Evolutionary conservation across 1,140 invertebrate species (phyloP).

Genomic region (Aphaenogaster rudis): DNA sequence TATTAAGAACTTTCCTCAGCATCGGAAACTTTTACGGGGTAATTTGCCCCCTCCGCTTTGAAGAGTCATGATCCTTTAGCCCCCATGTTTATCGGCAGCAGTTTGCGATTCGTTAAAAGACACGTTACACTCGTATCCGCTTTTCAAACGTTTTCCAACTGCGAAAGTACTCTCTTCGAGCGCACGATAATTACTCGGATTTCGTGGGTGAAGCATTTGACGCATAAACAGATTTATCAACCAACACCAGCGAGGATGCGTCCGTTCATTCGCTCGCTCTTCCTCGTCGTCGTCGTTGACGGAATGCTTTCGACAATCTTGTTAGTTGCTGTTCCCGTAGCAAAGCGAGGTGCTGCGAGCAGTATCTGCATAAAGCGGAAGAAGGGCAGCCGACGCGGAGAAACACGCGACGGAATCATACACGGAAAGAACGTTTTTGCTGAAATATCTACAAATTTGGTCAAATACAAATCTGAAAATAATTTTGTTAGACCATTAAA

Average conservation of each 20-base stretch:
- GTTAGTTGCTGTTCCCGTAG: slow-evolving; percentile 62
- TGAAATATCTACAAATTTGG: too few species aligned
- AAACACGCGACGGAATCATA: slow-evolving; percentile 24
- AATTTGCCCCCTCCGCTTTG: slow-evolving; percentile 16
- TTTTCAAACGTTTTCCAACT: slow-evolving; percentile 22
- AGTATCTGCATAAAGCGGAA: slow-evolving; percentile 50
- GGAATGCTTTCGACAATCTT: slow-evolving; percentile 74
- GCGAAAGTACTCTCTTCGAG: slow-evolving; percentile 29
- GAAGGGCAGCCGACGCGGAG: neutral
- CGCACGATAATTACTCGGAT: slow-evolving; percentile 19
- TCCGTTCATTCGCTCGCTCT: neutral
- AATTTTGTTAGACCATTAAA: too few species aligned
- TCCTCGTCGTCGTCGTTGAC: slow-evolving; percentile 2
- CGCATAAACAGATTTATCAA: slow-evolving; percentile 47
- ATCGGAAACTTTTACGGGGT: slow-evolving; percentile 21
- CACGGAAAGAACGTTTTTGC: too few species aligned
- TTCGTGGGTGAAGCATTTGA: neutral
- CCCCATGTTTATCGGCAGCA: slow-evolving; percentile 1
- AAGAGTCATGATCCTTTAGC: slow-evolving; percentile 32
- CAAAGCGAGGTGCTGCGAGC: neutral
- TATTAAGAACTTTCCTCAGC: slow-evolving; percentile 40
- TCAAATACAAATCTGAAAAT: too few species aligned
- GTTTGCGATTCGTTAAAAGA: slow-evolving; percentile 44
- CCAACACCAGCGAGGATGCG: neutral
- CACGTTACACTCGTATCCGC: slow-evolving; percentile 18